Evolutionary conservation across 2,888 invertebrate species (phyloP), one percentile per base, ranked within the genome.

Genomic region (Geophilus truncorum): DNA sequence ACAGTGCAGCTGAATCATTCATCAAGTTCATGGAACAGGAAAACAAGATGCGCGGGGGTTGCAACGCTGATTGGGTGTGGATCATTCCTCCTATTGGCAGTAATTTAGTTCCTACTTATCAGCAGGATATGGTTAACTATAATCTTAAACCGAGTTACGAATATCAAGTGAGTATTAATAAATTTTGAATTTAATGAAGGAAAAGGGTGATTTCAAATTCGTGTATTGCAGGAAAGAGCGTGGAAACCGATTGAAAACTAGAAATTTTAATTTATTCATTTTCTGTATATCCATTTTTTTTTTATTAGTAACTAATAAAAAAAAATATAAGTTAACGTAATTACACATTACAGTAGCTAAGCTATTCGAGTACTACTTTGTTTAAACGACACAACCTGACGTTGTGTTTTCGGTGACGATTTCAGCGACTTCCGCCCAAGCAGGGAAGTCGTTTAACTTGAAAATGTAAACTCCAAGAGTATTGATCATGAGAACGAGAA

Each of bases 121-220:
- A 78, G 28, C 30, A 57, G 82, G 88, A 93, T 84, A 86, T 95
- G 95, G 93, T 94, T n/a, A 87, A 93, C 82, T 96, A 96, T 87
- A 92, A 93, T 86, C 88, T 96, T 83, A 93, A 93, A 85, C 96
- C 96, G 5, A 93, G 94, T 18, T 97, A 96, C 86, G 96, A 96
- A 86, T 95, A 96, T 86, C 96, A 96, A 91, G 94, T 93, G 87
- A 86, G 84, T 82, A 78, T 12, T 78, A 7, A 34, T 40, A 2
- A 25, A 32, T 34, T n/a, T 18, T 25, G 1, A 76, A 28, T n/a
- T 25, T 7, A 40, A 34, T 76, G 5, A 76, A 76, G n/a, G 18
- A 76, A 28, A 4, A 76, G 7, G 5, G 5, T 45, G 4, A 12
- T 45, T 4, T 21, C 21, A 25, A 25, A 25, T 10, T 70, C 12